A percentile compares a stretch with the other conserved stretches of the same genome.
Evolutionary conservation across 2,797 vertebrate species (phyloP).

Genomic region (Rhinophrynus dorsalis): DNA sequence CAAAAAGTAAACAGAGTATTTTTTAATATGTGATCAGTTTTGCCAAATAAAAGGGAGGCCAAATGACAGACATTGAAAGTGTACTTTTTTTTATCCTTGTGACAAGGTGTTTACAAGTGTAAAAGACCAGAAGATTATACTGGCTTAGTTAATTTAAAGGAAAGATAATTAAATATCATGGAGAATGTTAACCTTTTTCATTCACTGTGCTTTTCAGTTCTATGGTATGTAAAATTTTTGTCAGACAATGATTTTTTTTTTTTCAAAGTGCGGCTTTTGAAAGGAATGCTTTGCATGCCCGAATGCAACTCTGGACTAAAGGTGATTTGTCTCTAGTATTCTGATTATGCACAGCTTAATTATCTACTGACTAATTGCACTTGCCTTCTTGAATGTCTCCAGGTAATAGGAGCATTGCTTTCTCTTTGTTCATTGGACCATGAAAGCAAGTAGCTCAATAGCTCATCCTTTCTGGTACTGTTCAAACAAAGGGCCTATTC

Average conservation of each 20-base stretch:
- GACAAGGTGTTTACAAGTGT: slow-evolving; percentile 44
- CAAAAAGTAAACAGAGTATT: slow-evolving; percentile 23
- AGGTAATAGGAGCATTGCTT: slow-evolving; percentile 72
- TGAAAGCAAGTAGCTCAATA: slow-evolving; percentile 66
- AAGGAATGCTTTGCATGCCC: slow-evolving; percentile 68
- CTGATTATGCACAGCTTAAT: slow-evolving; percentile 77
- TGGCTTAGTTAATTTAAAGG: slow-evolving; percentile 50
- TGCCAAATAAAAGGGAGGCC: slow-evolving; percentile 19
- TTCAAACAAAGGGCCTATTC: slow-evolving; percentile 75
- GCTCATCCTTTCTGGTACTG: slow-evolving; percentile 59
- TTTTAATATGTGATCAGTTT: slow-evolving; percentile 17
- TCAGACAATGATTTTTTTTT: slow-evolving; percentile 66
- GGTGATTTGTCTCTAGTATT: slow-evolving; percentile 61
- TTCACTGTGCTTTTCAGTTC: slow-evolving; percentile 61
- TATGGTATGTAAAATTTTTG: slow-evolving; percentile 58
- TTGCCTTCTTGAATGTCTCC: slow-evolving; percentile 69
- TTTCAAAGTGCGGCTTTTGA: slow-evolving; percentile 64
- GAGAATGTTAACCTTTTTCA: slow-evolving; percentile 46
- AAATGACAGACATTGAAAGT: slow-evolving; percentile 23
- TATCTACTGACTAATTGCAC: slow-evolving; percentile 78
- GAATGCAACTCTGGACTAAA: slow-evolving; percentile 58
- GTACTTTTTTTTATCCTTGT: slow-evolving; percentile 13
- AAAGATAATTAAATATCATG: background rate
- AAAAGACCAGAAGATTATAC: slow-evolving; percentile 59
- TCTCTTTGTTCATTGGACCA: slow-evolving; percentile 63